A percentile compares a stretch with the other conserved stretches of the same genome.
These are phyloP conservation scores for Nomia melanderi DNA, from an alignment of 1,140 invertebrate species.

Conservation along the genomic window DNA sequence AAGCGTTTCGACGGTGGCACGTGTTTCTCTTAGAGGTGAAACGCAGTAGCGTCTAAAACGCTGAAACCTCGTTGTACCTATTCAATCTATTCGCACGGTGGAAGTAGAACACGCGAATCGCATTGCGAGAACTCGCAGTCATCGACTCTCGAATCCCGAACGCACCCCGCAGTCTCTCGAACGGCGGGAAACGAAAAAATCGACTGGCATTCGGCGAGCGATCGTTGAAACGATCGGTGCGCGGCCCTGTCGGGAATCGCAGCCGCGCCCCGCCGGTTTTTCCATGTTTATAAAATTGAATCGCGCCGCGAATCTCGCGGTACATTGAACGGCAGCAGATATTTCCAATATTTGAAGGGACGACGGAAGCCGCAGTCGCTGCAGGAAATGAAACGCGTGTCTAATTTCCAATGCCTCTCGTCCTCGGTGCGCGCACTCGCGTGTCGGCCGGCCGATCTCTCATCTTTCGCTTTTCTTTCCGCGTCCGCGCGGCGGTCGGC, in stretches of 20 bases:
- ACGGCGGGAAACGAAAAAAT: no score
- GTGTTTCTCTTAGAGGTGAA: no score
- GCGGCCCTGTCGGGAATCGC: no score
- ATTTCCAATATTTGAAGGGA: conserved; percentile 79
- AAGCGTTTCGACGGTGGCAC: no score
- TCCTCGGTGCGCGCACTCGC: conserved; percentile 36
- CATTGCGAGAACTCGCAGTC: no score
- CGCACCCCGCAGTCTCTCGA: no score
- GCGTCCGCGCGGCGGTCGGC: neutral
- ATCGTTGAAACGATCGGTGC: no score
- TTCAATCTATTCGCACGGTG: no score
- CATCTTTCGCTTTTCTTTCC: conserved; percentile 26
- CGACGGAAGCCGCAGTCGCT: conserved; percentile 77
- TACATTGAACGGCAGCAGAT: conserved; percentile 75
- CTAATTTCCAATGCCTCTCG: conserved; percentile 78
- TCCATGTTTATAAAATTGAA: conserved; percentile 72
- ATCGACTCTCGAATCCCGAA: no score
- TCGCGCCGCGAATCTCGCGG: conserved; percentile 70
- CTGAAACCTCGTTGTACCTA: no score
- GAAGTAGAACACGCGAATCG: no score
- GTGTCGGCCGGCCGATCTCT: conserved; percentile 10
- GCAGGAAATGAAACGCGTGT: conserved; percentile 80
- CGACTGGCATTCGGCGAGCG: neutral
- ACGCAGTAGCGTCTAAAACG: no score
- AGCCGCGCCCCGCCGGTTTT: conserved; percentile 54